Evolutionary conservation across 2,797 vertebrate species (phyloP), one percentile per base, ranked within the genome.

Genomic region (Sebastes jordani): DNA sequence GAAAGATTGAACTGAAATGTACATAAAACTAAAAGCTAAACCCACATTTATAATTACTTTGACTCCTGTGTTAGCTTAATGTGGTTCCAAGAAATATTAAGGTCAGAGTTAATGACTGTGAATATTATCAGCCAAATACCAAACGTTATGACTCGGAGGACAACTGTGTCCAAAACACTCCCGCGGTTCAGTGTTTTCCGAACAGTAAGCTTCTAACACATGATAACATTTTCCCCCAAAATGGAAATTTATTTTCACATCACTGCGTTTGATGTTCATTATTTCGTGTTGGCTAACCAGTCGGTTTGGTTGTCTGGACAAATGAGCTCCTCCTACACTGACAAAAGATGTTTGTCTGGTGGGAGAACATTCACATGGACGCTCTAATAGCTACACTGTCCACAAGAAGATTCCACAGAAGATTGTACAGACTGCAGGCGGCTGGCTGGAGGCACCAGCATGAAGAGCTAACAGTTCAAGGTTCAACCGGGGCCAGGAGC

Each of bases 361-460:
- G 72, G 38, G 34, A 82, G 52, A 85, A 34, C 36, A 75, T 82
- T 83, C 76, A 75, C 82, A 76, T 7, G 14, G 81, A 74, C 62
- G 59, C 56, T 27, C 30, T 29, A 62, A 71, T 66, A 77, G 58
- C 71, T 18, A 1, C 66, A 56, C 9, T 1, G 7, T 23, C 67
- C 54, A 34, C 46, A 2, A 46, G 49, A 63, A 58, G 30, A 68
- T 56, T 62, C 54, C 29, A 80, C 62, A 59, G 66, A 46, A 49
- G 55, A 71, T 23, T 86, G 76, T 29, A 71, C 30, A n/a, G 56
- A 59, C 61, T 25, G 36, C 38, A 4, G 42, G 34, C 62, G 59
- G 20, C 29, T 6, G 64, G 32, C 63, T 34, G 2, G 22, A 59
- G 76, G 75, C 23, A 22, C 56, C 27, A 4, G 68, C 34, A 46